Conservation (phyloP, 1,140 invertebrate species). For the Sycobia sp. region DNA sequence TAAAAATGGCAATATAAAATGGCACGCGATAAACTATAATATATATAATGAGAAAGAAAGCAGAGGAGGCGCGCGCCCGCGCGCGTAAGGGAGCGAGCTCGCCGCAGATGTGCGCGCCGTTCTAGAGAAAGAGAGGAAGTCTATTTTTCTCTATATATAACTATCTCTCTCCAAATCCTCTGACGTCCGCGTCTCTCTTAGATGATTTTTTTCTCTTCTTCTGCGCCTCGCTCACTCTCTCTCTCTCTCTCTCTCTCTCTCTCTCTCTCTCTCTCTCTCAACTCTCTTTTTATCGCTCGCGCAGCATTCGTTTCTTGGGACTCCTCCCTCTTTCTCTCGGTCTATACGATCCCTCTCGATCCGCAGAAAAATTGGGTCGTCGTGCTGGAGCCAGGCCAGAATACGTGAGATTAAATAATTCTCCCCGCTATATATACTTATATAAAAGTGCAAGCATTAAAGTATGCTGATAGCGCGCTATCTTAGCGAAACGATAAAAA, state of each 20-base stretch:
- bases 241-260: slow-evolving; percentile 2
- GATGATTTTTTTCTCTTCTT: slow-evolving; percentile 16
- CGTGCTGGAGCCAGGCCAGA: slow-evolving; percentile 55
- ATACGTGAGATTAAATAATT: slow-evolving; percentile 61
- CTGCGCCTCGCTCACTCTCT: not conserved
- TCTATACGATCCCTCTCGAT: slow-evolving; percentile 13
- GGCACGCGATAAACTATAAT: slow-evolving; percentile 24
- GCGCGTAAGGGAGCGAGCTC: too few relatives aligned
- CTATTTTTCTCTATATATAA: slow-evolving; percentile 21
- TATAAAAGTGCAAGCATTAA: slow-evolving; percentile 62
- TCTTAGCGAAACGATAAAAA: slow-evolving; percentile 59
- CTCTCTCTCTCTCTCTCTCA: not conserved
- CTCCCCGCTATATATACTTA: slow-evolving; percentile 47
- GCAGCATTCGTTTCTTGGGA: not conserved
- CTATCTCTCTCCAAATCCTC: slow-evolving; percentile 21
- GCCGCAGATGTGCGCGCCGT: not conserved
- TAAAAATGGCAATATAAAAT: slow-evolving; percentile 32
- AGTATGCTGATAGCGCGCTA: slow-evolving; percentile 59
- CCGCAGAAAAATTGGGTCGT: slow-evolving; percentile 57
- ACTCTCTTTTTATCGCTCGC: slow-evolving; percentile 5
- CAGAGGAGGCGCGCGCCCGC: too few relatives aligned
- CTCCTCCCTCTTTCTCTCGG: too few relatives aligned
- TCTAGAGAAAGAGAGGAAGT: too few relatives aligned
- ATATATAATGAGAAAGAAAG: too few relatives aligned
- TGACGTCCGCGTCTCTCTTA: not conserved